Evolutionary conservation across 1,140 invertebrate genomes (phyloP).

Genomic region (Hypsibius dujardini): DNA sequence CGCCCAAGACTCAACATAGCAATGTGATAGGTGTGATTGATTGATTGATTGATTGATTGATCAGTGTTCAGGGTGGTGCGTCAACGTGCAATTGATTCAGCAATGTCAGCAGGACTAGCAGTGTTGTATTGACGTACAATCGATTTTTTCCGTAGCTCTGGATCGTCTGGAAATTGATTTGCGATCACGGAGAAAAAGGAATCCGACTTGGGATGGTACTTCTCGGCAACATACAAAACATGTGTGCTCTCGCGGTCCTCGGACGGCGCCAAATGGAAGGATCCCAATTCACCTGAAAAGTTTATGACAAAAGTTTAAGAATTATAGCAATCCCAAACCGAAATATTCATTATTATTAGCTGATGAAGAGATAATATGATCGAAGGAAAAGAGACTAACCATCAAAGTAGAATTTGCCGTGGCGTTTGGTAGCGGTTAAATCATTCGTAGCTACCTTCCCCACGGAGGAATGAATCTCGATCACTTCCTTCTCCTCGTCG

Average conservation of each 20-base stretch:
- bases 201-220: constrained; percentile 49
- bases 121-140: no score
- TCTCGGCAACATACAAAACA: constrained; percentile 60
- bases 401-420: constrained; percentile 18
- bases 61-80: no score
- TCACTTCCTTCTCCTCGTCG: constrained; percentile 31
- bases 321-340: no score
- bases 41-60: no score
- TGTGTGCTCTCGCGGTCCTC: constrained; percentile 48
- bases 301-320: constrained; percentile 17
- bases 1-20: no score
- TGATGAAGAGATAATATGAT: constrained; percentile 3
- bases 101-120: no score
- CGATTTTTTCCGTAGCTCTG: no score
- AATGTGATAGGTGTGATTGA: no score
- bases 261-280: constrained; percentile 47
- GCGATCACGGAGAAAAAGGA: constrained; percentile 48
- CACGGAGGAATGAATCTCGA: constrained; percentile 25
- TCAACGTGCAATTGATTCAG: no score
- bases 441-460: constrained; percentile 22
- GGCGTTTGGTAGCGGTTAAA: constrained; percentile 22
- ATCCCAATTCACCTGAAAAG: constrained; percentile 48
- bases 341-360: no score
- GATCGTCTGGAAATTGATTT: no score
- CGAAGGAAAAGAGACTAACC: neutral